A percentile compares a stretch with the other conserved stretches of the same genome.
Evolutionary conservation across 2,888 invertebrate species (phyloP).

Genomic region (Tinea semifulvella): DNA sequence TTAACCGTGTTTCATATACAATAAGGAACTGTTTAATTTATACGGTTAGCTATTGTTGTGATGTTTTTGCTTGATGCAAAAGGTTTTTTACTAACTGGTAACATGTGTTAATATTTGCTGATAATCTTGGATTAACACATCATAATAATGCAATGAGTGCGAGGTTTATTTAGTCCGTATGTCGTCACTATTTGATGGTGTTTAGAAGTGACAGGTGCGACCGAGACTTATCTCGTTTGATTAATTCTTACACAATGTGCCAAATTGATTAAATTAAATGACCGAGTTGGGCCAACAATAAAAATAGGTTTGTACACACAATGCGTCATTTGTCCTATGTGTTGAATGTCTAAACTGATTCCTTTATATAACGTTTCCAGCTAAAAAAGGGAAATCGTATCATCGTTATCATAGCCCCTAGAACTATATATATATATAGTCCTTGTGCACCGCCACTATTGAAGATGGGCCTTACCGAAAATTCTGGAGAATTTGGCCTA

Average conservation of each 20-base stretch:
- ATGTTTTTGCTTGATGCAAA: constrained; percentile 25
- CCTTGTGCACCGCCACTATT: no score
- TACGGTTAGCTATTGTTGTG: constrained; percentile 20
- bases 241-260: constrained; percentile 4
- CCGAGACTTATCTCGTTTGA: constrained; percentile 32
- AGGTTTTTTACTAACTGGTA: constrained; percentile 62
- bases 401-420: no score
- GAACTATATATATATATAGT: no score
- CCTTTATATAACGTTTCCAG: no score
- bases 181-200: constrained; percentile 48
- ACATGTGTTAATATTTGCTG: constrained; percentile 68
- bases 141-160: constrained; percentile 66
- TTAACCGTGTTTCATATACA: constrained; percentile 25
- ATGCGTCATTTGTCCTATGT: no score
- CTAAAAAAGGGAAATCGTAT: no score
- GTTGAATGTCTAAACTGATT: no score
- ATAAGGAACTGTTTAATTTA: constrained; percentile 31
- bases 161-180: constrained; percentile 60
- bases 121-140: constrained; percentile 66
- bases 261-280: no score
- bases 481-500: no score
- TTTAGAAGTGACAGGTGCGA: constrained; percentile 55
- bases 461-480: no score
- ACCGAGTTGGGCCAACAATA: no score
- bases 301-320: no score